Percentiles rank a stretch among this genome's conserved stretches.
phyloP scores from a whole-genome alignment of 2,113 vertebrate species.

The Centrocercus urophasianus region DNA sequence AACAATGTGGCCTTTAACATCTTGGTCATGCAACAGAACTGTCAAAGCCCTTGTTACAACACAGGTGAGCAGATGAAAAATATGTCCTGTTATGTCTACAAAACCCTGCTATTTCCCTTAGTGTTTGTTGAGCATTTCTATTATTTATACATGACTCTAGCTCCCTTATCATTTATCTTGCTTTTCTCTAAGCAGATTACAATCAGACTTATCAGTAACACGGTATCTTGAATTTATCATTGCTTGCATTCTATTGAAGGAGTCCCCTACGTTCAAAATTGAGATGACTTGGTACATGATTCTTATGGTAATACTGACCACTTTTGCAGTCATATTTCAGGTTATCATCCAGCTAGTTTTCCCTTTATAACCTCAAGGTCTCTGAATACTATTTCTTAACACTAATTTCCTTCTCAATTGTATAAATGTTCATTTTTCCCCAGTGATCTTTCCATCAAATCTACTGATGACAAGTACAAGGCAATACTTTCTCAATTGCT shows the following conservation, averaged over 20 bases:
- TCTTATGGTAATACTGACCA: neutral
- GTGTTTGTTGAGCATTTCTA: neutral
- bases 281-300: neutral
- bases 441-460: neutral
- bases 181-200: conserved; percentile 5
- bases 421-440: neutral
- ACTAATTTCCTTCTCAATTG: neutral
- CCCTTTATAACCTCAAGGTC: neutral
- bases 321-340: neutral
- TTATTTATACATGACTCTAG: neutral
- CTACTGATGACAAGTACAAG: neutral
- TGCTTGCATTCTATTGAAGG: neutral
- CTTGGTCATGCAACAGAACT: neutral
- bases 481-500: conserved; percentile 12
- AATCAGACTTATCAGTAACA: neutral
- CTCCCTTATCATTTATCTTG: neutral
- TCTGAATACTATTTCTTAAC: neutral
- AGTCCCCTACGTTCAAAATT: neutral
- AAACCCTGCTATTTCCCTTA: neutral
- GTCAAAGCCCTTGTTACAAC: neutral
- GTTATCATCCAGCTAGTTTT: neutral
- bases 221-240: neutral
- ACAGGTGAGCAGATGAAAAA: neutral
- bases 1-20: neutral
- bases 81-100: neutral